Percentiles rank a stretch among this genome's conserved stretches.
phyloP scores from a whole-genome alignment of 2,113 vertebrate genomes.

The Ascaphus truei region DNA sequence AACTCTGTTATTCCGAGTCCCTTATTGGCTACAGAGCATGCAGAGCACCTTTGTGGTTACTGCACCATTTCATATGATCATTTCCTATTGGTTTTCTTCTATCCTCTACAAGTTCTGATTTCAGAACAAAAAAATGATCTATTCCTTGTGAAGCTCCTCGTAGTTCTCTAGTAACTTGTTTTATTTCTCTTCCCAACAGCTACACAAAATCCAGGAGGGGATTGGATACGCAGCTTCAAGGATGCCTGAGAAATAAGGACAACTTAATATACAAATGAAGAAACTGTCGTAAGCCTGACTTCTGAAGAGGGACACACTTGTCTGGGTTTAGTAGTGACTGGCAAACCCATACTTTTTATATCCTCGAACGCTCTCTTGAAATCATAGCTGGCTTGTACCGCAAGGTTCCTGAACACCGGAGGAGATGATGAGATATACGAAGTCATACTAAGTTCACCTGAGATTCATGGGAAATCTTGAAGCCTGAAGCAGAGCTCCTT shows the following conservation, averaged over 20 bases:
- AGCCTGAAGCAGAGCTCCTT: background rate
- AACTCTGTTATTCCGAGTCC: no score
- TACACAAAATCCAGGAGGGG: background rate
- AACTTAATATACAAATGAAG: background rate
- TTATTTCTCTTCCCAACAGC: no score
- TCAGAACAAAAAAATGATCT: no score
- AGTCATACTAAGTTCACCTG: background rate
- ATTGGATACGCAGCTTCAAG: background rate
- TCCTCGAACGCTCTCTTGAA: background rate
- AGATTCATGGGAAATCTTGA: background rate
- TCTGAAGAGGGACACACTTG: background rate
- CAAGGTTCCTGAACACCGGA: slow-evolving; percentile 11
- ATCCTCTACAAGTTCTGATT: no score
- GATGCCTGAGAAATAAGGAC: background rate
- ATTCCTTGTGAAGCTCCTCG: no score
- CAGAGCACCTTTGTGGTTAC: no score
- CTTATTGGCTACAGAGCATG: no score
- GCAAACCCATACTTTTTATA: slow-evolving; percentile 3
- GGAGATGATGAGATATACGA: slow-evolving; percentile 9
- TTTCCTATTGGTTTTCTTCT: no score
- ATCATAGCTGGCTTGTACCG: background rate
- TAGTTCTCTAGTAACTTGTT: no score
- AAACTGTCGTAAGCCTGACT: background rate
- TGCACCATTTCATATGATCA: no score
- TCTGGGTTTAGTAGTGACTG: slow-evolving; percentile 8